These are phyloP conservation scores for Ctena decussata DNA, from an alignment of 2,888 invertebrate species.

Conservation along the genomic window DNA sequence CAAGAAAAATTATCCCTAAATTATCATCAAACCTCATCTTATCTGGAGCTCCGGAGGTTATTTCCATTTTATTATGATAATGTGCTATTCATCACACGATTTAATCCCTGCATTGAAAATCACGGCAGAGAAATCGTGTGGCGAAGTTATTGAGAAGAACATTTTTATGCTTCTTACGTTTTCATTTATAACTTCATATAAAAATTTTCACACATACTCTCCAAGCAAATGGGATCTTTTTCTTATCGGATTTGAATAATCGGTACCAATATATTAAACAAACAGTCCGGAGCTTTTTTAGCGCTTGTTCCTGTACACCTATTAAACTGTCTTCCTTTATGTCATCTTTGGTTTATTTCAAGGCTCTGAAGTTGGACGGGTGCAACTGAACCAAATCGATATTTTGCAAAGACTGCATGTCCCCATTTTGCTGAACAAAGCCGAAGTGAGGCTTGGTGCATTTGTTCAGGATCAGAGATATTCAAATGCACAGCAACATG, in stretches of 20 bases:
- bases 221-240: background rate
- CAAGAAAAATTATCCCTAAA: no score
- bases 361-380: no score
- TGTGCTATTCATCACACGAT: background rate
- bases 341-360: no score
- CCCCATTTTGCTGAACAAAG: no score
- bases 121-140: slow-evolving; percentile 12
- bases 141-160: background rate
- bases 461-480: no score
- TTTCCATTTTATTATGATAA: slow-evolving; percentile 7
- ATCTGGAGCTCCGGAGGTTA: no score
- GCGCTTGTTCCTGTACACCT: background rate
- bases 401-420: no score
- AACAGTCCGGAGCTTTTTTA: background rate
- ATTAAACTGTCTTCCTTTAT: background rate
- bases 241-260: background rate
- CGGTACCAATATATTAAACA: background rate
- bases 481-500: no score
- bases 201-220: slow-evolving; percentile 10
- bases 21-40: no score
- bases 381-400: no score
- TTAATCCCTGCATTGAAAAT: slow-evolving; percentile 13
- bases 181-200: slow-evolving; percentile 1
- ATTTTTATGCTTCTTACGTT: slow-evolving; percentile 11
- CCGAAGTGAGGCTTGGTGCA: no score